These are phyloP conservation scores for Eulemur coronatus DNA, from an alignment of 2,797 vertebrate species.

Conservation along the genomic window DNA sequence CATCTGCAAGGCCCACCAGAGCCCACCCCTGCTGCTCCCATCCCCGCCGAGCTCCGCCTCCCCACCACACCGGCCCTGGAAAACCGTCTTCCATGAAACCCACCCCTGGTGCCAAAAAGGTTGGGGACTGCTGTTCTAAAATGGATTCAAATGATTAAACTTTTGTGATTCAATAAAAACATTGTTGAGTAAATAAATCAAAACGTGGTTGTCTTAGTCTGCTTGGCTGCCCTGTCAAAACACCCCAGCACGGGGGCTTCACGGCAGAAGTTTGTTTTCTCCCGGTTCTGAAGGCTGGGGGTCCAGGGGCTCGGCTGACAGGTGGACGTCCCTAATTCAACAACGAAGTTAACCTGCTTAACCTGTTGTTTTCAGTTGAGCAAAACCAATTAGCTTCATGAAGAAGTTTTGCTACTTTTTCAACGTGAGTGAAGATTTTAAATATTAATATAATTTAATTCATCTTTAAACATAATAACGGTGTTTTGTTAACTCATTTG, in stretches of 20 bases:
- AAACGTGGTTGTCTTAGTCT: fast-evolving
- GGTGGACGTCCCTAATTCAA: neutral
- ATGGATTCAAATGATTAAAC: neutral
- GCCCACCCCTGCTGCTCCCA: too few relatives aligned
- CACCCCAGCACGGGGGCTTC: fast-evolving
- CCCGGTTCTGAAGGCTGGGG: neutral
- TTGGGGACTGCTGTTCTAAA: neutral
- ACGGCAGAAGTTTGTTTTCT: fast-evolving
- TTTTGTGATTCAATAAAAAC: neutral
- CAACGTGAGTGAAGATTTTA: neutral
- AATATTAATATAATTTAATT: neutral
- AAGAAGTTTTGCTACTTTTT: neutral
- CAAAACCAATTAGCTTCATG: neutral
- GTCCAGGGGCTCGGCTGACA: fast-evolving
- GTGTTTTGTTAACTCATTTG: neutral
- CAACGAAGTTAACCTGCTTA: neutral
- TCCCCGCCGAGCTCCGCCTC: too few relatives aligned
- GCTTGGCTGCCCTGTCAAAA: fast-evolving
- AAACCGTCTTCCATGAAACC: too few relatives aligned
- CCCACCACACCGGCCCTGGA: too few relatives aligned
- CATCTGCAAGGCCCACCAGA: too few relatives aligned
- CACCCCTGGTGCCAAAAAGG: too few relatives aligned
- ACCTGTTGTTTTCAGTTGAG: neutral
- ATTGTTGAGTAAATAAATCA: neutral
- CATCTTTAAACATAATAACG: neutral